Evolutionary conservation across 2,797 vertebrate genomes (phyloP).

Genomic region (Psittacula derbiana): DNA sequence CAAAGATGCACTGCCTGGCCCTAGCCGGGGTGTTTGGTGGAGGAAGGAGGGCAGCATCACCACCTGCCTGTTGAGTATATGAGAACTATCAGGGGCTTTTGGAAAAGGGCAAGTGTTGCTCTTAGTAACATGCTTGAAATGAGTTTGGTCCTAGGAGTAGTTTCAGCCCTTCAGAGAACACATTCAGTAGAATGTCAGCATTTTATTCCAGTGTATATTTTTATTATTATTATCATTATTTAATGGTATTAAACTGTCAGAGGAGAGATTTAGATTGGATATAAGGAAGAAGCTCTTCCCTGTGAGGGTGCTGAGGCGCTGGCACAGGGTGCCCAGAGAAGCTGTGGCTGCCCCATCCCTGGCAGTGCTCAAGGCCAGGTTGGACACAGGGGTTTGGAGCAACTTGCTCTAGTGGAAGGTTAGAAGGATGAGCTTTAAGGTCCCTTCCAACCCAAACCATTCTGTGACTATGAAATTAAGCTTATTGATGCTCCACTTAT

Average conservation of each 20-base stretch:
- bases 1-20: neutral
- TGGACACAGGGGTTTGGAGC: neutral
- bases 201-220: neutral
- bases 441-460: neutral
- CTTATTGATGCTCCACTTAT: neutral
- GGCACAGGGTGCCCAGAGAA: neutral
- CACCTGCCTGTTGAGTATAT: neutral
- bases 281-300: neutral
- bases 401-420: neutral
- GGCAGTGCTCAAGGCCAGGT: neutral
- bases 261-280: neutral
- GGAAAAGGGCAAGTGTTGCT: neutral
- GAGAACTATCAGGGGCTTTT: neutral
- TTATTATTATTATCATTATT: neutral
- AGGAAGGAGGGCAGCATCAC: rapidly evolving
- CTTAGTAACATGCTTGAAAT: neutral
- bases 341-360: neutral
- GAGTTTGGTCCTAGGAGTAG: rapidly evolving
- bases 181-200: neutral
- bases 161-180: neutral
- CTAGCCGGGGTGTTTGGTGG: rapidly evolving
- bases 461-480: neutral
- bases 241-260: neutral
- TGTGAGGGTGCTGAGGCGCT: neutral
- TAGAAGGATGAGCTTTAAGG: neutral